Conservation (phyloP, 2,113 vertebrate genomes). For the Protobothrops mucrosquamatus region DNA sequence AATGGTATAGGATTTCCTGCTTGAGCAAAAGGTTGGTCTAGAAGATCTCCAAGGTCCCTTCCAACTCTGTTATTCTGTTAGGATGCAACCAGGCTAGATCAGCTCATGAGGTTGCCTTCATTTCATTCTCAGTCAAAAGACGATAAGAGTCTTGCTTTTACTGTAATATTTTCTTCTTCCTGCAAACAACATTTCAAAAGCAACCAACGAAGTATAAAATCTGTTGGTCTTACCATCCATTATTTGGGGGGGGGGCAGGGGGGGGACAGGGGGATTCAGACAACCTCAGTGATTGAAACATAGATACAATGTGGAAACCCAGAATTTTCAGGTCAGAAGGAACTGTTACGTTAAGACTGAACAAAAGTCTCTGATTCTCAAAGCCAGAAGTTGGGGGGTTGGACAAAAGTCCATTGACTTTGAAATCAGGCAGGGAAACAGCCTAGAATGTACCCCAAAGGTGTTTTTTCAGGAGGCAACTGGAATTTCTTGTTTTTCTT, state of each 20-base stretch:
- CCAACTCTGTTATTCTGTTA: no score
- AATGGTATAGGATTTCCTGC: not conserved
- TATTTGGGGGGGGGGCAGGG: not conserved
- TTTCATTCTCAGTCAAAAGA: not conserved
- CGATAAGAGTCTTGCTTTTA: not conserved
- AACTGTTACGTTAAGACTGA: not conserved
- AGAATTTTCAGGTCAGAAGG: not conserved
- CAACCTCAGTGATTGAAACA: not conserved
- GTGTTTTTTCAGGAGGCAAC: no score
- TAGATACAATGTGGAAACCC: not conserved
- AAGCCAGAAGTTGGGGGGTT: not conserved
- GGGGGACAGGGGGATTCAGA: not conserved
- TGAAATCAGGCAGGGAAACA: not conserved
- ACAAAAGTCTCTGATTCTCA: not conserved
- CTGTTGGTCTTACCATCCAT: not conserved
- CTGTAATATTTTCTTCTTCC: not conserved
- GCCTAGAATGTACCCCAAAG: no score
- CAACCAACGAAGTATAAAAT: not conserved
- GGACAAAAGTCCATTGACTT: not conserved
- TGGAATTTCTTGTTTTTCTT: no score
- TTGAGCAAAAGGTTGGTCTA: no score
- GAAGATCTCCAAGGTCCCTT: no score
- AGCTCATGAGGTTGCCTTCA: not conserved
- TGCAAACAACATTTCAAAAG: not conserved
- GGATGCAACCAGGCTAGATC: not conserved